Conservation (phyloP, 2,113 vertebrate genomes). For the Chelonoidis abingdonii region DNA sequence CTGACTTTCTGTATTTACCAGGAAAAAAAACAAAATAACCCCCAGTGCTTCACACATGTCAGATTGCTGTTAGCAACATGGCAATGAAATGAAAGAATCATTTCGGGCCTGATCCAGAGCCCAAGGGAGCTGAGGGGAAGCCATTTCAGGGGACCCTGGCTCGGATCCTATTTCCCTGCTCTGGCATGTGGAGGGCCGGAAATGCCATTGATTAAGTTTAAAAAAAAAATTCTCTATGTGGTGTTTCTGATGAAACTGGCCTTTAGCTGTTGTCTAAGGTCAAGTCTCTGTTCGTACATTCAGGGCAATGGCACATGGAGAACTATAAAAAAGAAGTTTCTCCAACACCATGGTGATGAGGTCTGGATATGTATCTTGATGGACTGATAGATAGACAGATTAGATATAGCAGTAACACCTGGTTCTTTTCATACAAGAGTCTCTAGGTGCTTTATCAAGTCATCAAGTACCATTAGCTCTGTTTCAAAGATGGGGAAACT, state of each 20-base stretch:
- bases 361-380: not conserved
- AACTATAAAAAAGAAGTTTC: not conserved
- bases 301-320: not conserved
- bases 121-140: not conserved
- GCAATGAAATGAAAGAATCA: not conserved
- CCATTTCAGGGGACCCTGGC: not conserved
- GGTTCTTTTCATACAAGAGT: not conserved
- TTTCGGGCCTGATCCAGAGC: not conserved
- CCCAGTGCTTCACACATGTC: not conserved
- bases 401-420: not conserved
- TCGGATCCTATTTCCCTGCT: not conserved
- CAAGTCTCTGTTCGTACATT: not conserved
- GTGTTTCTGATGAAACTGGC: not conserved
- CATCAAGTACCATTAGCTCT: not conserved
- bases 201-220: not conserved
- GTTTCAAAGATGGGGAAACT: not conserved
- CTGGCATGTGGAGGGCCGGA: not conserved
- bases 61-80: not conserved
- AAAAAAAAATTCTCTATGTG: too few species aligned
- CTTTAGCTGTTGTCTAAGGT: not conserved
- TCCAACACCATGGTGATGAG: not conserved
- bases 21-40: not conserved
- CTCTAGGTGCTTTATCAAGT: not conserved
- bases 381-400: not conserved
- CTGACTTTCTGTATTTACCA: not conserved